phyloP scores from a whole-genome alignment of 1,140 invertebrate genomes.

The Drosophila truncata region DNA sequence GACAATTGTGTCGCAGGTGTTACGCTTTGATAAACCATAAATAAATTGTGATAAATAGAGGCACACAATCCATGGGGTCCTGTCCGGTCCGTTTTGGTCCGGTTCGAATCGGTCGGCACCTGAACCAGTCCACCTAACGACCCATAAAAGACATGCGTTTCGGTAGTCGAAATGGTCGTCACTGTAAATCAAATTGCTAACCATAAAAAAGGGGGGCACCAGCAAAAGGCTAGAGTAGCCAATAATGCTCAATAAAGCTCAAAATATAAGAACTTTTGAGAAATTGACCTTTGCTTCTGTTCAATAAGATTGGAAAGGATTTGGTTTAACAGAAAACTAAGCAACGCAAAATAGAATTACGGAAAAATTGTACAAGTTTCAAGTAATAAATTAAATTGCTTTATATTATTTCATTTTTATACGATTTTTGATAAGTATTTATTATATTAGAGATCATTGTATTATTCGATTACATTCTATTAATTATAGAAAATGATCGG shows the following conservation, averaged over 20 bases:
- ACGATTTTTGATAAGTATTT: too few relatives aligned
- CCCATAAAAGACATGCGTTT: slow-evolving; percentile 62
- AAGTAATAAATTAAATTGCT: background rate
- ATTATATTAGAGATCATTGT: too few relatives aligned
- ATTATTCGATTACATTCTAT: background rate
- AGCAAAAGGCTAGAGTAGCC: background rate
- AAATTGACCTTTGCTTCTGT: slow-evolving; percentile 9
- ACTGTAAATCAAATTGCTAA: slow-evolving; percentile 62
- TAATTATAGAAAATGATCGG: background rate
- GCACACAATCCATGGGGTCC: slow-evolving; percentile 18
- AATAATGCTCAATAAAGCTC: background rate
- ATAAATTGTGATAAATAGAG: slow-evolving; percentile 73
- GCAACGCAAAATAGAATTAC: background rate
- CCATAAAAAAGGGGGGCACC: slow-evolving; percentile 9
- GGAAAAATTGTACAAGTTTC: background rate
- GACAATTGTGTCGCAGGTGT: slow-evolving; percentile 58
- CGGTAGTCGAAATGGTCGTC: slow-evolving; percentile 29
- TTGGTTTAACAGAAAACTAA: background rate
- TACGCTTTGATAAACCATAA: slow-evolving; percentile 72
- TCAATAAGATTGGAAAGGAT: background rate
- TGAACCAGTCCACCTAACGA: slow-evolving; percentile 52
- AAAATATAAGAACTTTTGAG: slow-evolving; percentile 1
- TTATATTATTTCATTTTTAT: too few relatives aligned
- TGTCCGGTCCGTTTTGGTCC: slow-evolving; percentile 17
- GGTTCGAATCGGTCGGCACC: slow-evolving; percentile 22